These are phyloP conservation scores for Zosterops borbonicus DNA, from an alignment of 2,113 vertebrate species.

Conservation along the genomic window DNA sequence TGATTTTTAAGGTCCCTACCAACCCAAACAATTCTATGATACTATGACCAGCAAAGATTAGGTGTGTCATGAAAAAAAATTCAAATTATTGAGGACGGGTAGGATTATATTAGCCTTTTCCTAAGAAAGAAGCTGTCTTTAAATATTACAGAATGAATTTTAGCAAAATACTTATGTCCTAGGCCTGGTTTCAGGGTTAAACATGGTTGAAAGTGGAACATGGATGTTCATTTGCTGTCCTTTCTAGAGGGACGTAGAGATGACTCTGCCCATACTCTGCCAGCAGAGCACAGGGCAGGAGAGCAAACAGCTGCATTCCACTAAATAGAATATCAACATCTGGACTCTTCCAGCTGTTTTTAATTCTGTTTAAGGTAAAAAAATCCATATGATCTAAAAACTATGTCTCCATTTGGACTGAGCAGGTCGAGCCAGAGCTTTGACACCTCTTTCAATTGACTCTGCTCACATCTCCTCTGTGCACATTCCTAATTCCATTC, in stretches of 20 bases:
- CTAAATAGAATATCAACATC: not conserved
- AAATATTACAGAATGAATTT: not conserved
- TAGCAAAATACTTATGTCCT: not conserved
- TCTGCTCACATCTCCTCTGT: not conserved
- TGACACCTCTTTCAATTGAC: not conserved
- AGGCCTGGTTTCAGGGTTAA: not conserved
- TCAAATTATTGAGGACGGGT: not conserved
- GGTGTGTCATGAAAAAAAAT: not conserved
- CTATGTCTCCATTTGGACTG: not conserved
- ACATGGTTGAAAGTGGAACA: not conserved
- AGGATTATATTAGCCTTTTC: not conserved
- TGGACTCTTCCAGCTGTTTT: not conserved
- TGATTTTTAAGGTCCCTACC: not conserved
- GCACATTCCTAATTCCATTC: constrained; percentile 14
- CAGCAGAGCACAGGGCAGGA: not conserved
- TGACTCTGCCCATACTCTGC: not conserved
- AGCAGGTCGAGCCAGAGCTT: not conserved
- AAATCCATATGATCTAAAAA: rapidly evolving
- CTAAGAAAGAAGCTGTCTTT: not conserved
- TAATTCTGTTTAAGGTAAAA: not conserved
- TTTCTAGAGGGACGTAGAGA: not conserved
- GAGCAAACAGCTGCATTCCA: not conserved
- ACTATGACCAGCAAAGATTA: not conserved
- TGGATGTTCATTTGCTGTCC: not conserved
- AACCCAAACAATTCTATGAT: not conserved